A percentile compares a stretch with the other conserved stretches of the same genome.
phyloP scores from a whole-genome alignment of 2,113 vertebrate genomes.

The Puffinus mauretanicus region DNA sequence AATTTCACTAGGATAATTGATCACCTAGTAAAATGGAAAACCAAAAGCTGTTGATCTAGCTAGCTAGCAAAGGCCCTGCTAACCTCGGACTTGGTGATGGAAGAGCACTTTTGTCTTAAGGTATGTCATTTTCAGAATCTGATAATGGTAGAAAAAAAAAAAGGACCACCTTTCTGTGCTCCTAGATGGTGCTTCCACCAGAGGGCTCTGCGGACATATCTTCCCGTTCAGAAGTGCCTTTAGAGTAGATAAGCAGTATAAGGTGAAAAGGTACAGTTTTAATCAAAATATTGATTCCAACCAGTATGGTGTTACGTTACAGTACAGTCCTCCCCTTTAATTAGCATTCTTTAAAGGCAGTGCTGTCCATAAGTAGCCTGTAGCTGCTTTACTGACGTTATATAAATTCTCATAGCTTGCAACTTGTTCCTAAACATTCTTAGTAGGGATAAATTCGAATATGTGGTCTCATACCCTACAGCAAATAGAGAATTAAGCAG shows the following conservation, averaged over 20 bases:
- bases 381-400: background rate
- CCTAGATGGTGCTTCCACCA: background rate
- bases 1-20: background rate
- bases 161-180: background rate
- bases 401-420: background rate
- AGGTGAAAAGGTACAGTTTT: background rate
- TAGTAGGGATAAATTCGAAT: background rate
- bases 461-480: background rate
- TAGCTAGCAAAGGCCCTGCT: background rate
- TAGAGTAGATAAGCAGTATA: background rate
- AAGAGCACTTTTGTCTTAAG: background rate
- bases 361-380: background rate
- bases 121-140: background rate
- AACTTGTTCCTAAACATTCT: background rate
- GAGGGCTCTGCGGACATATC: background rate
- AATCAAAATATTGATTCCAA: background rate
- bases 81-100: background rate
- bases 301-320: background rate
- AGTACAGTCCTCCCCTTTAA: background rate
- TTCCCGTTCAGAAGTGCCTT: background rate
- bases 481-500: background rate
- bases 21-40: background rate
- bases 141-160: background rate
- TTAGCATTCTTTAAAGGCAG: background rate
- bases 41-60: background rate